Conservation (phyloP, 2,888 invertebrate genomes). For the Agriopis aurantiaria region DNA sequence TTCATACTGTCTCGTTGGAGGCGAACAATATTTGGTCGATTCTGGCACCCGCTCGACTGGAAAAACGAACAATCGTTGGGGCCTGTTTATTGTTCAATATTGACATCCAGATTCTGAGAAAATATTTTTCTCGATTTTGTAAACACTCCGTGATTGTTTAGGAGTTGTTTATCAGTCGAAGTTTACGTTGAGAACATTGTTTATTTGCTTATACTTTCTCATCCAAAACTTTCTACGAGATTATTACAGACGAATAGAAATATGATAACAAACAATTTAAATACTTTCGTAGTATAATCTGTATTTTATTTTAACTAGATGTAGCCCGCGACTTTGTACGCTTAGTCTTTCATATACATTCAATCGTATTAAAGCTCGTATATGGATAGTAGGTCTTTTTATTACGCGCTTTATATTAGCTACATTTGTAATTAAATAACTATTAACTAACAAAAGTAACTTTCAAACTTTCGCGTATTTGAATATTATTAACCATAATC, state of each 20-base stretch:
- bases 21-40: constrained; percentile 53
- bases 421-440: too few relatives aligned
- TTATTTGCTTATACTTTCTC: constrained; percentile 16
- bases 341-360: too few relatives aligned
- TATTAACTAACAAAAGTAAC: too few relatives aligned
- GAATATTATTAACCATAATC: too few relatives aligned
- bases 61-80: constrained; percentile 53
- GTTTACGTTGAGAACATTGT: constrained; percentile 15
- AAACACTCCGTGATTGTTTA: constrained; percentile 40
- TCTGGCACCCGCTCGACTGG: constrained; percentile 47
- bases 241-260: constrained; percentile 5
- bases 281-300: background rate
- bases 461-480: too few relatives aligned
- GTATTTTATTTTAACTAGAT: too few relatives aligned
- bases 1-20: constrained; percentile 45
- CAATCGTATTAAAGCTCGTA: too few relatives aligned
- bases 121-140: constrained; percentile 43
- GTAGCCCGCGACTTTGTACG: too few relatives aligned
- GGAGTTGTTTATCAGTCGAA: constrained; percentile 24
- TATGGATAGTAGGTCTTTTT: too few relatives aligned
- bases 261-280: background rate
- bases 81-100: constrained; percentile 49
- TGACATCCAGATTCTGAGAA: constrained; percentile 40
- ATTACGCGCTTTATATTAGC: too few relatives aligned
- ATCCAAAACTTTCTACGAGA: constrained; percentile 3